Percentiles rank a stretch among this genome's conserved stretches.
Conservation (phyloP, 2,888 invertebrate species). For the Nomada flava region DNA sequence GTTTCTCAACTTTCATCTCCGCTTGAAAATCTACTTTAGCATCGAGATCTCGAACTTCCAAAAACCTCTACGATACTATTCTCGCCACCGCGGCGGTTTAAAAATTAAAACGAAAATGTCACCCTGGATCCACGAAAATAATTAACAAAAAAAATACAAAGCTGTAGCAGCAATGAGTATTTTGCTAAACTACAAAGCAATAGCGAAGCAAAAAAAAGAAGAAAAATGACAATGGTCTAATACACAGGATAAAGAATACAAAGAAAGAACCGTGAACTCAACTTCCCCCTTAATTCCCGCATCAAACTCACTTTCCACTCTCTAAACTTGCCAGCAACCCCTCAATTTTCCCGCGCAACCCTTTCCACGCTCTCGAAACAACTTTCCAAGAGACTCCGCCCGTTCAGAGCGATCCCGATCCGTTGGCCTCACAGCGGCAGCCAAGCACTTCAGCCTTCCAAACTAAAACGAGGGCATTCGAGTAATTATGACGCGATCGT, state of each 20-base stretch:
- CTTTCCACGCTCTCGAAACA: neutral
- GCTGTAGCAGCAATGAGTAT: no score
- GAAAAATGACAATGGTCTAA: no score
- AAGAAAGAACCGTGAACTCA: no score
- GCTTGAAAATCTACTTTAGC: neutral
- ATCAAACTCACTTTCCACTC: neutral
- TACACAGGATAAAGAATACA: no score
- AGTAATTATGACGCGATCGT: slow-evolving; percentile 64
- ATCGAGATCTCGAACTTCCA: neutral
- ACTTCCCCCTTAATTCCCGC: neutral
- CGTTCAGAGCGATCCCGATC: slow-evolving; percentile 9
- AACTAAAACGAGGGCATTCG: slow-evolving; percentile 31
- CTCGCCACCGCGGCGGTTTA: no score
- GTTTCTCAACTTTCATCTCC: neutral
- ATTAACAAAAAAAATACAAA: no score
- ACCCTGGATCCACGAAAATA: no score
- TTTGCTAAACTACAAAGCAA: no score
- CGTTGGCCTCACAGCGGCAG: neutral
- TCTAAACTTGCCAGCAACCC: neutral
- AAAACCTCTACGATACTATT: neutral
- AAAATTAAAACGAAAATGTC: no score
- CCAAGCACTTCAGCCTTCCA: neutral
- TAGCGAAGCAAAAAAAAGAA: no score
- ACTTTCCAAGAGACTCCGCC: slow-evolving; percentile 8
- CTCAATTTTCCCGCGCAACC: neutral